Base-by-base conservation (phyloP, 2,797 vertebrate species). In the Tokudaia tokunoshimensis region DNA sequence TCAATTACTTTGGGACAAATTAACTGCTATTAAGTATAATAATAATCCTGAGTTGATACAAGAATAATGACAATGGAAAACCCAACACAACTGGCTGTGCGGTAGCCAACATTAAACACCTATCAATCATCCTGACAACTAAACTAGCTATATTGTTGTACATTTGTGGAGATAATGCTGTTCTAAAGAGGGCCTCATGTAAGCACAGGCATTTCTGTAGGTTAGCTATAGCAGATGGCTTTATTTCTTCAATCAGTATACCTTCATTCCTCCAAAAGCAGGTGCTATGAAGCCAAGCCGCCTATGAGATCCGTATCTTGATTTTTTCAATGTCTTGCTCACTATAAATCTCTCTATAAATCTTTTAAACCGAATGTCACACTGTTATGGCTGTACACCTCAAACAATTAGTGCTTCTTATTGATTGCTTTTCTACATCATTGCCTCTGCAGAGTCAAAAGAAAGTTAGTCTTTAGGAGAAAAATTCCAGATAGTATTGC, bases 251-350 rank as follows among this genome's bases (percentile, higher is more conserved):
- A 55, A 22, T 91, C 85, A 67, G 74, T 79, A 84, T 37, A 57
- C 72, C 94, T 47, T 63, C 90, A 92, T 86, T 91, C 95, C 89
- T 96, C 84, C 94, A 91, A 94, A 81, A 29, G 90, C 79, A 93
- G 93, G 55, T 52, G 90, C 79, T 95, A 65, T 84, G 94, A 97
- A 97, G 92, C 76, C 89, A 92, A 97, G 94, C 65, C 80, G 89
- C 96, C 94, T 93, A 96, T 87, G 96, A 93, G 96, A 98, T 96
- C 95, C 96, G 79, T 95, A 89, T 89, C 96, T 97, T 98, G 97
- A 97, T 97, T 95, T 92, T 92, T 41, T 24, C 82, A 79, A 0
- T 78, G 95, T 65, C 41, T 44, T 0, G 50, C 75, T 61, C 92
- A 0, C 72, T 80, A 29, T 0, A 67, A 97, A 97, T 96, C 82